phyloP scores from a whole-genome alignment of 2,113 vertebrate species.

The Phoxinus phoxinus region DNA sequence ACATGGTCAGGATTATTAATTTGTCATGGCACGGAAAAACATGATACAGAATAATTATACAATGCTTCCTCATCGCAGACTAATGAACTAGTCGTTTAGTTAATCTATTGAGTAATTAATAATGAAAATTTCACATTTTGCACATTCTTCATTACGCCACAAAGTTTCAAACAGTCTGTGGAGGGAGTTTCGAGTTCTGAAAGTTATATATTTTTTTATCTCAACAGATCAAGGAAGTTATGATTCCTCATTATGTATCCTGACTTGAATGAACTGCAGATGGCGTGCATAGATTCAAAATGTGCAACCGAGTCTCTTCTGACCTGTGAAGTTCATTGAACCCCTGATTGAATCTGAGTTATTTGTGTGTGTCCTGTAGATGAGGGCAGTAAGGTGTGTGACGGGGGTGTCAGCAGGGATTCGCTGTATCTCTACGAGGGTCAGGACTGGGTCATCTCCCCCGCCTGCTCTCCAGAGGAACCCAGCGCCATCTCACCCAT shows the following conservation, averaged over 20 bases:
- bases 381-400: slow-evolving; percentile 45
- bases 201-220: not conserved
- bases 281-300: not conserved
- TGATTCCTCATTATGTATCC: not conserved
- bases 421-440: slow-evolving; percentile 90
- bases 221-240: not conserved
- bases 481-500: slow-evolving; percentile 77
- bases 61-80: not conserved
- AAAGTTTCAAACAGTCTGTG: not conserved
- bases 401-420: slow-evolving; percentile 75
- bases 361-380: slow-evolving; percentile 35
- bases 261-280: not conserved
- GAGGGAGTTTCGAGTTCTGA: not conserved
- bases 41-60: not conserved
- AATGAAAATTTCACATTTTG: not conserved
- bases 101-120: not conserved
- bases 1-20: not conserved
- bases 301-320: not conserved
- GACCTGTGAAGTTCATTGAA: not conserved
- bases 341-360: too few species aligned
- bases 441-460: slow-evolving; percentile 83
- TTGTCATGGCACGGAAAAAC: not conserved
- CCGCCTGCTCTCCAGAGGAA: slow-evolving; percentile 71
- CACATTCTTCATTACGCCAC: not conserved
- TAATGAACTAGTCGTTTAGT: not conserved